Conservation (phyloP, 2,888 invertebrate species). For the Pteria penguin region DNA sequence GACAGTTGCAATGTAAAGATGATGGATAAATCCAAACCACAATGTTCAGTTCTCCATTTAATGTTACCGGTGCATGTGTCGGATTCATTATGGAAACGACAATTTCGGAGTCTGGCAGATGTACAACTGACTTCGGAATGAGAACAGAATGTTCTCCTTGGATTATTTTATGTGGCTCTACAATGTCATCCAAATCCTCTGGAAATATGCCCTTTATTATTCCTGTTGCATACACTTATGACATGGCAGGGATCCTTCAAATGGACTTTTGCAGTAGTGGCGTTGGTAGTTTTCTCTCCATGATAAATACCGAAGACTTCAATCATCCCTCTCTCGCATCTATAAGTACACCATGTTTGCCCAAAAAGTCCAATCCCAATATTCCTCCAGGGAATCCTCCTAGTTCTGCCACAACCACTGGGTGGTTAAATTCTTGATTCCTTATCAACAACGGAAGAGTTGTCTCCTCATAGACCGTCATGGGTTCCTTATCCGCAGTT, state of each 20-base stretch:
- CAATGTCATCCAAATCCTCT: neutral
- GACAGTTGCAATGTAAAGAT: constrained; percentile 6
- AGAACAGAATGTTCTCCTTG: constrained; percentile 11
- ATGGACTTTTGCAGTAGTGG: neutral
- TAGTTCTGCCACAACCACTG: constrained; percentile 16
- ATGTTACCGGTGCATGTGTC: constrained; percentile 3
- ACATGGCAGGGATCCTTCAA: neutral
- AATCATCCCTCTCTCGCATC: constrained; percentile 15
- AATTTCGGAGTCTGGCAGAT: constrained; percentile 1
- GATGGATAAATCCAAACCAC: no score
- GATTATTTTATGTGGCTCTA: constrained; percentile 10
- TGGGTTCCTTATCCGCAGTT: neutral
- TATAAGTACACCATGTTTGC: constrained; percentile 7
- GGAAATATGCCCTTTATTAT: neutral
- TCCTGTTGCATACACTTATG: neutral
- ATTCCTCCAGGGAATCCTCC: constrained; percentile 15
- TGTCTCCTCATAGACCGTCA: neutral
- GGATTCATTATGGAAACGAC: constrained; percentile 23
- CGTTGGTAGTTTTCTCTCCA: neutral
- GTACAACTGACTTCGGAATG: constrained; percentile 18
- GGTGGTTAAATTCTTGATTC: neutral
- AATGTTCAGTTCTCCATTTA: constrained; percentile 2
- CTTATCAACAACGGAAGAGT: neutral
- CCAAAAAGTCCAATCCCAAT: constrained; percentile 24
- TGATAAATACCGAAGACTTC: constrained; percentile 7